Conservation (phyloP, 2,888 invertebrate genomes). For the Agriotes lineatus region DNA sequence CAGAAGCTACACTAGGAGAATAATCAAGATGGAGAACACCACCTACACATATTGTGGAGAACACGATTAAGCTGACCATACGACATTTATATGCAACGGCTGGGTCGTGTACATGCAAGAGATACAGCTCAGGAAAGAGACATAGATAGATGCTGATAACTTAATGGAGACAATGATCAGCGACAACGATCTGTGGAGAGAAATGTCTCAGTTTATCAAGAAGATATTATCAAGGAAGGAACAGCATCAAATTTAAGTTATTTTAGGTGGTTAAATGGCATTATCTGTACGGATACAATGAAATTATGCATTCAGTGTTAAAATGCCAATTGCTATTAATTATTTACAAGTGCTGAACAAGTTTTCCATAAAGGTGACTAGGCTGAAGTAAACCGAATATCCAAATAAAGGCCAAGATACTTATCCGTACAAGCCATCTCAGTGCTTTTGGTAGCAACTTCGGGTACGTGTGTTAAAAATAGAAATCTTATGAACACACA, state of each 20-base stretch:
- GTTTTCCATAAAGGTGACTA: too few species aligned
- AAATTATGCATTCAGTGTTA: too few species aligned
- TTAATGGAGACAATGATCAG: not conserved
- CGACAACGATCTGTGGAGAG: not conserved
- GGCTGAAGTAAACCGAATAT: too few species aligned
- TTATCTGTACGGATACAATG: too few species aligned
- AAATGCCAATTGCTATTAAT: too few species aligned
- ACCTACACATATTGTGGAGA: not conserved
- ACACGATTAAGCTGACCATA: not conserved
- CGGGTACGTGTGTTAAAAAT: too few species aligned
- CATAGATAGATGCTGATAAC: not conserved
- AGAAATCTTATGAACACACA: too few species aligned
- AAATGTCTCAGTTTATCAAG: not conserved
- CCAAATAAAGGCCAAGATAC: too few species aligned
- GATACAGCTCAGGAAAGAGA: not conserved
- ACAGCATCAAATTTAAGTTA: not conserved
- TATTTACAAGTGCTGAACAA: too few species aligned
- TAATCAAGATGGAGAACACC: not conserved
- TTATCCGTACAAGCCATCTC: too few species aligned
- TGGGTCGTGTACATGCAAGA: not conserved
- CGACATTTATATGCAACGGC: not conserved
- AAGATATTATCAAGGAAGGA: not conserved
- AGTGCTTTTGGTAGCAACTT: too few species aligned
- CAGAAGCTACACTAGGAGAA: not conserved
- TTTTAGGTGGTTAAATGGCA: too few species aligned